phyloP scores from a whole-genome alignment of 2,113 vertebrate species.

The Sander lucioperca region DNA sequence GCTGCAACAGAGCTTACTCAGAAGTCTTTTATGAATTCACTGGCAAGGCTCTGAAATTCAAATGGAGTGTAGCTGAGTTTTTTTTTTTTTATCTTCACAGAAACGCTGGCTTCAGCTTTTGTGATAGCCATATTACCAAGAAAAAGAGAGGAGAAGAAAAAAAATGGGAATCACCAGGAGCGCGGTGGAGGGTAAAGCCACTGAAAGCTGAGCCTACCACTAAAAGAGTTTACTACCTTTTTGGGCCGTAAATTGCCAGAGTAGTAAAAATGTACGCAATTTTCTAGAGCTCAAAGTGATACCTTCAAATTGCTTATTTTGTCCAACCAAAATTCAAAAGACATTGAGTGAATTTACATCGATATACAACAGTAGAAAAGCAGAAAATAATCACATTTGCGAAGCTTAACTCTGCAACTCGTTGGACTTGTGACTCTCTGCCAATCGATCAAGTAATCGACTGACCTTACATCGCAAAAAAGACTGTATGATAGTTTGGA shows the following conservation, averaged over 20 bases:
- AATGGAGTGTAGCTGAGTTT: slow-evolving; percentile 48
- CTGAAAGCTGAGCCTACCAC: background rate
- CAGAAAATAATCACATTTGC: background rate
- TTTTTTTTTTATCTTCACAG: slow-evolving; percentile 50
- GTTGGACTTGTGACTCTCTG: no score
- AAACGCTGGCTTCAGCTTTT: slow-evolving; percentile 46
- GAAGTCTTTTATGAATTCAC: slow-evolving; percentile 67
- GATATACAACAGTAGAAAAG: no score
- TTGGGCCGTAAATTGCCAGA: background rate
- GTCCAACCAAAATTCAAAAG: background rate
- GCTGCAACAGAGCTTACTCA: slow-evolving; percentile 65
- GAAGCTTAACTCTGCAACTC: background rate
- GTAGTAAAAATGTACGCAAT: background rate
- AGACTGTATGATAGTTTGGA: no score
- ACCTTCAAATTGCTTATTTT: background rate
- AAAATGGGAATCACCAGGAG: slow-evolving; percentile 1
- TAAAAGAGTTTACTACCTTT: no score
- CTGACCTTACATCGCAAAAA: no score
- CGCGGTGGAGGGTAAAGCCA: background rate
- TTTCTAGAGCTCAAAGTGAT: background rate
- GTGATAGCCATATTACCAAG: slow-evolving; percentile 36
- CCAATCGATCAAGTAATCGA: no score
- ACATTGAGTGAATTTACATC: no score
- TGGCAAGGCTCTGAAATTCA: slow-evolving; percentile 71
- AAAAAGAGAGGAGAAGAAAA: background rate